Evolutionary conservation across 2,888 invertebrate genomes (phyloP), one percentile per base, ranked within the genome.

Genomic region (Rotaria socialis): DNA sequence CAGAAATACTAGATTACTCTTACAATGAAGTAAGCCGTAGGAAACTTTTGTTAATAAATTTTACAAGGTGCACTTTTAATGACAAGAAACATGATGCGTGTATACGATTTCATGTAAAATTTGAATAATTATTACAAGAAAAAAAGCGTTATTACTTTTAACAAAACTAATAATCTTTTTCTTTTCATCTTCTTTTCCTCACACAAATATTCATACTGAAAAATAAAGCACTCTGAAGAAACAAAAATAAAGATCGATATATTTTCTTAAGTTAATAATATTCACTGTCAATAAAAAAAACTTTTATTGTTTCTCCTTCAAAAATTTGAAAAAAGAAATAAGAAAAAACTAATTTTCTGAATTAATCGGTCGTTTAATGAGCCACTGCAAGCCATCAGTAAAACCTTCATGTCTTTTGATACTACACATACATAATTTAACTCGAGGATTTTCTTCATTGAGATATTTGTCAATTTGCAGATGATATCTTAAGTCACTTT

Each of bases 391-490:
- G n/a, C 80, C 80, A n/a, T 80, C 80, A 24, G 22, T n/a, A 47
- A n/a, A 80, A n/a, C 80, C 80, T 80, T 80, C 80, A 47, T 80
- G 5, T 43, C 24, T 80, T 24, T 43, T 7, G 2, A 80, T 47
- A n/a, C 80, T 80, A 80, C 80, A 80, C 80, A 80, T 80, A n/a
- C 80, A 80, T 47, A 80, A 47, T 80, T 80, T 80, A 3, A 80
- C 19, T 47, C 47, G 43, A 47, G 47, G 80, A 47, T 80, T 47
- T 43, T 24, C 24, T 47, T 47, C 47, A n/a, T 47, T 47, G 4
- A 47, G n/a, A 47, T 24, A 80, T 14, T 47, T 43, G 24, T 80
- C 80, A 24, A 80, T 47, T 80, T 47, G 47, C 50, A 85, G 58
- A 43, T 11, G 5, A n/a, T 85, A 16, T 27, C n/a, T 50, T 19